phyloP scores from a whole-genome alignment of 1,140 invertebrate genomes.

The Sinella curviseta region DNA sequence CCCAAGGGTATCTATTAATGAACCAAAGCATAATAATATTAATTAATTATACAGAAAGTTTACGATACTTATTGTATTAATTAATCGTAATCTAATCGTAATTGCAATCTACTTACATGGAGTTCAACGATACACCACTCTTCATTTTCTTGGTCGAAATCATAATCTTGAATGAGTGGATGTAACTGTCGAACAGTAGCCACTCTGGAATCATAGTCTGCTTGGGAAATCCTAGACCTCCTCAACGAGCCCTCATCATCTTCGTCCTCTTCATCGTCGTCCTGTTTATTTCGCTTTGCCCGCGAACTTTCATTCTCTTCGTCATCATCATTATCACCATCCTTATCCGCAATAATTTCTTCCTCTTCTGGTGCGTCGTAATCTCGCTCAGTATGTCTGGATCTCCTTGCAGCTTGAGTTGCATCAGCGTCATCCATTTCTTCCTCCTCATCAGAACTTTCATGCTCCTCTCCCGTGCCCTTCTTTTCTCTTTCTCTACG shows the following conservation, averaged over 20 bases:
- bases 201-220: constrained; percentile 24
- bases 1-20: constrained; percentile 60
- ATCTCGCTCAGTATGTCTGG: constrained; percentile 66
- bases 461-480: constrained; percentile 58
- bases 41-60: not conserved
- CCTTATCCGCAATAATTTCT: constrained; percentile 55
- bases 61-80: not conserved
- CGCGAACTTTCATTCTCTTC: constrained; percentile 40
- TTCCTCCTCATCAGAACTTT: constrained; percentile 66
- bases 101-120: constrained; percentile 31
- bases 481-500: constrained; percentile 51
- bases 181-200: constrained; percentile 53
- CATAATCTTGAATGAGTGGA: constrained; percentile 65
- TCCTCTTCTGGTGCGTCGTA: constrained; percentile 79
- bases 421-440: constrained; percentile 61
- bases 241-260: not conserved
- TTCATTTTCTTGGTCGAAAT: constrained; percentile 70
- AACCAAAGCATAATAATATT: constrained; percentile 25
- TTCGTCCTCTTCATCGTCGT: constrained; percentile 19
- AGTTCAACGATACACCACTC: constrained; percentile 70
- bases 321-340: constrained; percentile 54
- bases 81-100: too few relatives aligned
- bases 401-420: constrained; percentile 61
- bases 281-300: not conserved
- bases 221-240: not conserved